phyloP scores from a whole-genome alignment of 92 coral and sea anemone species.

The Muricea muricata region DNA sequence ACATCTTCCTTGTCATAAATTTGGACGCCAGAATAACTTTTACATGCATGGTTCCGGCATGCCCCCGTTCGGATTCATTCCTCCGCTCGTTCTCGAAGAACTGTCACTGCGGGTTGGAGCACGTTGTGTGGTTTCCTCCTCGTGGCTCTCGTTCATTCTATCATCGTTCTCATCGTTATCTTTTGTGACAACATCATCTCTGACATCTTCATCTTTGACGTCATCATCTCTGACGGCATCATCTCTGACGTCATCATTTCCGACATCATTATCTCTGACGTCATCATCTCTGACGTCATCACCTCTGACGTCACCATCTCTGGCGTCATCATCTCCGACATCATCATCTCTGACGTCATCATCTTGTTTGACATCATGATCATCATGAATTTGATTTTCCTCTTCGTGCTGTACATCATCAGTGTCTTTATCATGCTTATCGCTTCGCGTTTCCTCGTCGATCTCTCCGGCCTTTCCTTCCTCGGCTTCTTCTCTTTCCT shows the following conservation, averaged over 20 bases:
- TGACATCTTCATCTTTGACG: neutral
- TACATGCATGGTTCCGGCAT: slow-evolving; percentile 34
- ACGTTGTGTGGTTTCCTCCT: neutral
- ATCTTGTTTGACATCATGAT: neutral
- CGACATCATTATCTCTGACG: neutral
- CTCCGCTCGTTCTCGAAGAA: neutral
- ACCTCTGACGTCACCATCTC: neutral
- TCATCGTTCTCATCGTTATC: neutral
- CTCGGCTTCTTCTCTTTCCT: neutral
- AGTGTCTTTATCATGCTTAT: neutral
- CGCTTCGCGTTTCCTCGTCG: neutral
- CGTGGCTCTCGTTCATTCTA: neutral
- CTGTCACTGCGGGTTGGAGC: neutral
- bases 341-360: neutral
- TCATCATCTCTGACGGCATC: too few relatives aligned
- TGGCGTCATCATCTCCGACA: neutral
- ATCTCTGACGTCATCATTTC: neutral
- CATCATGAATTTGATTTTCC: neutral
- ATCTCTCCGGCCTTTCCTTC: neutral
- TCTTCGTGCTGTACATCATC: neutral
- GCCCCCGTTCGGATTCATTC: neutral
- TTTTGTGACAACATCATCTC: neutral
- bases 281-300: neutral
- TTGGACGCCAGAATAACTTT: too few relatives aligned
- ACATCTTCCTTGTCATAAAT: too few relatives aligned